A percentile compares a stretch with the other conserved stretches of the same genome.
phyloP scores from a whole-genome alignment of 2,113 vertebrate genomes.

The Pedionomus torquatus region DNA sequence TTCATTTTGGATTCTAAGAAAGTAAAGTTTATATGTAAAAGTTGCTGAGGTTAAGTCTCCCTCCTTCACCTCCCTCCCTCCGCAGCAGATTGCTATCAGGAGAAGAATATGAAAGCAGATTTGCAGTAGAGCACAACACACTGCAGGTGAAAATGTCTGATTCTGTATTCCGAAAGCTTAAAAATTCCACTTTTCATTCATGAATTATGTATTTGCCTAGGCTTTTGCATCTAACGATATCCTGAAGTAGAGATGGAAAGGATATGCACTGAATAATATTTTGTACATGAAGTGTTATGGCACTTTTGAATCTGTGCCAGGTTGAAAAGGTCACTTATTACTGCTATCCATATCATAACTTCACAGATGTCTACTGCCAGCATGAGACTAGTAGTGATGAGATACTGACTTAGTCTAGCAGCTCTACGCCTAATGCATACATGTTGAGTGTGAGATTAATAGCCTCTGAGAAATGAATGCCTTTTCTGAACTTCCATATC shows the following conservation, averaged over 20 bases:
- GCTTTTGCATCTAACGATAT: conserved; percentile 48
- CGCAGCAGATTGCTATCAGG: not conserved
- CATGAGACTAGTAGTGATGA: conserved; percentile 2
- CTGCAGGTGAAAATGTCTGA: conserved; percentile 32
- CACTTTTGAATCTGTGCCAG: conserved; percentile 1
- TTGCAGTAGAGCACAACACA: conserved; percentile 7
- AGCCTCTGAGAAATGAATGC: not conserved
- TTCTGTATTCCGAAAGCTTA: conserved; percentile 49
- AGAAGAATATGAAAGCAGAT: conserved; percentile 33
- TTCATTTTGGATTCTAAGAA: not conserved
- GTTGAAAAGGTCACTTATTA: conserved; percentile 29
- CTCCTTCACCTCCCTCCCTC: not conserved
- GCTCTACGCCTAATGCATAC: not conserved
- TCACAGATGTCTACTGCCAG: conserved; percentile 12
- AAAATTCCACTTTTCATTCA: conserved; percentile 48
- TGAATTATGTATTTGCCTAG: conserved; percentile 73
- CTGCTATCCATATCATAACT: not conserved
- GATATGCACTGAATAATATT: conserved; percentile 27
- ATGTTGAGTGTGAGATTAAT: not conserved
- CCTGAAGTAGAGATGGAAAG: conserved; percentile 54
- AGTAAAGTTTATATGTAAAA: not conserved
- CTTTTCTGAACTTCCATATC: not conserved
- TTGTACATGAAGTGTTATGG: conserved; percentile 24
- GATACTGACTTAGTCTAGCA: not conserved
- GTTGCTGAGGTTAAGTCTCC: not conserved